These are phyloP conservation scores for Aurelia sp. DNA, from an alignment of 30 jellyfish, hydroid and myxozoan genomes.

Conservation along the genomic window DNA sequence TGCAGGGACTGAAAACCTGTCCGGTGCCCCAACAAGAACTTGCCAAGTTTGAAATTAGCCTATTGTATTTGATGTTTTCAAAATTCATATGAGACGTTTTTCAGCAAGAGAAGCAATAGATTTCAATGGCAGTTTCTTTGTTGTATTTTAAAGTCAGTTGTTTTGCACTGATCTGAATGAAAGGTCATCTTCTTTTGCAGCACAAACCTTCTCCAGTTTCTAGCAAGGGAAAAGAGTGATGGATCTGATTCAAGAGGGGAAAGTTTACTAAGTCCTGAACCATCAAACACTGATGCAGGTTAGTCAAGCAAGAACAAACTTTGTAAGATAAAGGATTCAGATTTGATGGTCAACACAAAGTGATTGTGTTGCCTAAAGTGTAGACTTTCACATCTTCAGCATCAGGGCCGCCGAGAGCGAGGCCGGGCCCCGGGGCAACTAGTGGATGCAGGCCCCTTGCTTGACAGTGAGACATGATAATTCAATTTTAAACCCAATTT, in stretches of 20 bases:
- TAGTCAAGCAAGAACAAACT: not conserved
- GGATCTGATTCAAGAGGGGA: conserved; percentile 22
- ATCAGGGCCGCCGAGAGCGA: no score
- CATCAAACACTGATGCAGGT: conserved; percentile 59
- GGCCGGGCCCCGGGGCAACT: no score
- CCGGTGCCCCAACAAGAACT: no score
- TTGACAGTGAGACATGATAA: no score
- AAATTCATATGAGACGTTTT: not conserved
- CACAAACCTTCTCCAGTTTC: conserved; percentile 49
- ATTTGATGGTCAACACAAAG: no score
- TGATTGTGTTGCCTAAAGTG: no score
- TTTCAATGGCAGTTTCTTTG: not conserved
- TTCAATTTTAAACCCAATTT: no score
- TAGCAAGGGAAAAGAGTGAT: conserved; percentile 54
- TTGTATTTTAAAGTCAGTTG: not conserved
- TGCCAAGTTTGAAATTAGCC: not conserved
- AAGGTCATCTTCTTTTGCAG: conserved; percentile 8
- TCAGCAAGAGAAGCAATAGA: not conserved
- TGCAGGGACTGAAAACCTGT: no score
- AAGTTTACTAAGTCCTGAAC: conserved; percentile 48
- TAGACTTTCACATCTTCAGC: not conserved
- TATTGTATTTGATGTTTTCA: not conserved
- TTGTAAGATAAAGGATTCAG: no score
- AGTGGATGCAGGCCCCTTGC: no score
- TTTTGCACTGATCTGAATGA: no score